Base-by-base conservation (phyloP, 2,888 invertebrate species). In the Parascotia fuliginaria region DNA sequence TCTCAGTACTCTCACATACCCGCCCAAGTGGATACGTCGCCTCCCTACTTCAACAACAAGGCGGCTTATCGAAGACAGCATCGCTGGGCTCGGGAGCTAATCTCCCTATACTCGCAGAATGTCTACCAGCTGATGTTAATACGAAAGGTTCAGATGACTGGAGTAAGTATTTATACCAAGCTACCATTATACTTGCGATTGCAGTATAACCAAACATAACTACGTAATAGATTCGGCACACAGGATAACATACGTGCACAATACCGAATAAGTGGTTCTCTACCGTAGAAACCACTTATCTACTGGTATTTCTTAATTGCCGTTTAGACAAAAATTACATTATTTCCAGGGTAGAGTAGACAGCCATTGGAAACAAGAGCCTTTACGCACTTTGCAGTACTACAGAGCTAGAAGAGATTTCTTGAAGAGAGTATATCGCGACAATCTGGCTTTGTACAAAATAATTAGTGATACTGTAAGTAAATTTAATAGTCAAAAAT, bases 321-420 rank as follows among this genome's bases (percentile, higher is more conserved):
- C n/a, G n/a, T n/a, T n/a, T n/a, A n/a, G n/a, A n/a, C n/a, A n/a
- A n/a, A 6, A 19, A 34, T 15, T 14, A 27, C 9, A 2, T 31
- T n/a, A 11, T 16, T 48, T 54, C 0, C 67, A 89, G 89, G 89
- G 89, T n/a, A 74, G 65, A 44, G 84, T 89, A 1, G 87, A 90
- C 50, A 55, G 78, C 42, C 75, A 58, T n/a, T 87, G 89, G 89
- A 14, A 28, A 0, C 41, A 9, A 1, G 50, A 46, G 1, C 79
- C 76, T 0, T 14, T 55, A 1, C 41, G 34, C 0, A 13, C 29
- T 11, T 36, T n/a, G 1, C 67, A 73, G n/a, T 67, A 78, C 44
- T 72, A 75, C 45, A 47, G 70, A 1, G 63, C 51, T 0, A 66
- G 89, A 34, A 66, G 60, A 0, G 52, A 70, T 29, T 74, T 66